phyloP scores from a whole-genome alignment of 2,797 vertebrate genomes.

The Semaprochilodus insignis region DNA sequence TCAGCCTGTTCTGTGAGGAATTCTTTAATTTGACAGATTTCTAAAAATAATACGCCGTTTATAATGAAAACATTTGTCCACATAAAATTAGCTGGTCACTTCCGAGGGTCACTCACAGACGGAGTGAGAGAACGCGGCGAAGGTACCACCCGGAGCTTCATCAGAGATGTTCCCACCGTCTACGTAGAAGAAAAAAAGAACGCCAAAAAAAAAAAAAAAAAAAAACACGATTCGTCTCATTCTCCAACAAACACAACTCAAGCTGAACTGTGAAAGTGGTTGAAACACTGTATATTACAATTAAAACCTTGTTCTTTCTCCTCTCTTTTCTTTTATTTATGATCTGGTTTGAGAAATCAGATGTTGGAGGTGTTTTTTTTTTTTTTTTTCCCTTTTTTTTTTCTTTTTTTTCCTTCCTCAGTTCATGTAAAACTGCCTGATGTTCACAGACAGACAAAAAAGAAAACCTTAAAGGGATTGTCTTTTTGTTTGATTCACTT shows the following conservation, averaged over 20 bases:
- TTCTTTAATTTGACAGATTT: slow-evolving; percentile 88
- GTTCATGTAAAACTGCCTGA: slow-evolving; percentile 98
- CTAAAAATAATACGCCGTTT: slow-evolving; percentile 66
- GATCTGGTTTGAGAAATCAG: slow-evolving; percentile 99
- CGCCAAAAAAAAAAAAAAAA: no score
- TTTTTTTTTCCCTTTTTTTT: slow-evolving; percentile 90
- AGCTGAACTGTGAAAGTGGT: slow-evolving; percentile 99
- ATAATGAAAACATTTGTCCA: slow-evolving; percentile 67
- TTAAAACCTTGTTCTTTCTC: slow-evolving; percentile 87
- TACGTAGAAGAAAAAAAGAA: slow-evolving; percentile 75
- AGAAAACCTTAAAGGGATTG: slow-evolving; percentile 98
- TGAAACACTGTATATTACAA: slow-evolving; percentile 99
- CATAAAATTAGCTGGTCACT: slow-evolving; percentile 27
- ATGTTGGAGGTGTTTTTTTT: slow-evolving; percentile 96
- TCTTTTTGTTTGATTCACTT: slow-evolving; percentile 99
- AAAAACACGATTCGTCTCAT: slow-evolving; percentile 87
- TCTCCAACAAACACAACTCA: slow-evolving; percentile 97
- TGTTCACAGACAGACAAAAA: slow-evolving; percentile 90
- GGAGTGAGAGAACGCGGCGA: not conserved
- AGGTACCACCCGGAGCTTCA: not conserved
- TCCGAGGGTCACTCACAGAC: not conserved
- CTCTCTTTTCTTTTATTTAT: slow-evolving; percentile 90
- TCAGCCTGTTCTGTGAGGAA: slow-evolving; percentile 90
- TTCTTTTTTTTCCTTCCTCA: slow-evolving; percentile 84
- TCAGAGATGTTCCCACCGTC: slow-evolving; percentile 64